These are phyloP conservation scores for Rhinoraja longicauda DNA, from an alignment of 2,797 vertebrate species.

Conservation along the genomic window DNA sequence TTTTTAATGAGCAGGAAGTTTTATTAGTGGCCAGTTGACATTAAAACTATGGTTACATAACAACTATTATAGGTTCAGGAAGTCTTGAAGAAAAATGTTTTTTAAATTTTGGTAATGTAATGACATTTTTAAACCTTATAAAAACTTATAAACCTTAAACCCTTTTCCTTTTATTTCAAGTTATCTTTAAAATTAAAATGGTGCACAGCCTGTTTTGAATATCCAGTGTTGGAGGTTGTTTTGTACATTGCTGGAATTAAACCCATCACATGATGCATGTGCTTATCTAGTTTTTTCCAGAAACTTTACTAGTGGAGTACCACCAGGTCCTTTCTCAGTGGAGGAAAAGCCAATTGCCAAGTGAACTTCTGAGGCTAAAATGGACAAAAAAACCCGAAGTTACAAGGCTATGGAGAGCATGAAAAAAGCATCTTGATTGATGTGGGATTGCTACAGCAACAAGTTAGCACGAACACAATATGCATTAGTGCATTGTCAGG, in stretches of 20 bases:
- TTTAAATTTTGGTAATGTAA: neutral
- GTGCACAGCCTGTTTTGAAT: neutral
- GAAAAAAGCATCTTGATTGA: neutral
- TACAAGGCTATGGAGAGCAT: neutral
- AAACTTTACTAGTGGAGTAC: neutral
- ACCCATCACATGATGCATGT: neutral
- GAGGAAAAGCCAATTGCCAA: neutral
- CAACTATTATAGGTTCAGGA: neutral
- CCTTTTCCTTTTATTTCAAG: neutral
- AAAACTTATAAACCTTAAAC: too few species aligned
- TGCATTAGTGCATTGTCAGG: neutral
- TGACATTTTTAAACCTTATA: neutral
- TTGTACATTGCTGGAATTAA: neutral
- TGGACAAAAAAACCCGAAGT: neutral
- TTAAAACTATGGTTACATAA: neutral
- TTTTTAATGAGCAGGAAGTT: slow-evolving; percentile 52
- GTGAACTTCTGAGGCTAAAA: neutral
- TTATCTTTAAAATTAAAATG: neutral
- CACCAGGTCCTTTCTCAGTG: neutral
- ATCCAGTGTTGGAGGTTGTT: slow-evolving; percentile 2
- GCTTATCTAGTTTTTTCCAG: neutral
- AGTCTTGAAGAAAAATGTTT: neutral
- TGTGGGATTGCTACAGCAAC: neutral
- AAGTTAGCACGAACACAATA: neutral
- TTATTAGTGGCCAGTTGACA: neutral